Evolutionary conservation across 2,113 vertebrate genomes (phyloP), one percentile per base, ranked within the genome.

Genomic region (Erinaceus europaeus): DNA sequence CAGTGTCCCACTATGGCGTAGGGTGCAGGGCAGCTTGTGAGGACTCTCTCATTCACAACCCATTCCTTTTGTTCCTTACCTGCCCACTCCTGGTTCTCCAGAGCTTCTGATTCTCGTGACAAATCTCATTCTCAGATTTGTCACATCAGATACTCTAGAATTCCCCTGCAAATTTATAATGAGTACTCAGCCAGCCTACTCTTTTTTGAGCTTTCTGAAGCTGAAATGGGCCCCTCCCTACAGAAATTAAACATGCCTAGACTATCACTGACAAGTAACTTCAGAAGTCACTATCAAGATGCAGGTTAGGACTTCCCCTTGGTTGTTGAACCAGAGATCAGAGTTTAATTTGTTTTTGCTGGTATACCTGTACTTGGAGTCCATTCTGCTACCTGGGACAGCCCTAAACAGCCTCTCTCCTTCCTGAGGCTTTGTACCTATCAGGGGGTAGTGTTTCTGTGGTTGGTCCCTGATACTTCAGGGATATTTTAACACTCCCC

Each of bases 31-130:
- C 14, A 8, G 9, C 44, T 5, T 27, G 3, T 4, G 15, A n/a
- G 29, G 15, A 0, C 1, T 13, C 1, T 36, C 8, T 1, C 0
- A 4, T n/a, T 1, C 44, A 15, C 9, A 1, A 3, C 23, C 15
- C 34, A 55, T 29, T 20, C 20, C 17, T 23, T 23, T 36, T 23
- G 59, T 9, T 52, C 11, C 6, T 2, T 12, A 13, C 36, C 7
- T 17, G 1, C 23, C n/a, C 9, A 40, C 34, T 17, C 46, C 53
- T 20, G 14, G 25, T 36, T 44, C 59, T 68, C 73, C 9, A 1
- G 2, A 3, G 15, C 52, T 10, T 27, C 36, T 13, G 61, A 27
- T 7, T 38, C 62, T 40, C 34, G 12, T 44, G 38, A 17, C 38
- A 10, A 44, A 8, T 18, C 40, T 46, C 21, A 50, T 29, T 36